Conservation (phyloP, 2,888 invertebrate species). For the Conomelus anceps region DNA sequence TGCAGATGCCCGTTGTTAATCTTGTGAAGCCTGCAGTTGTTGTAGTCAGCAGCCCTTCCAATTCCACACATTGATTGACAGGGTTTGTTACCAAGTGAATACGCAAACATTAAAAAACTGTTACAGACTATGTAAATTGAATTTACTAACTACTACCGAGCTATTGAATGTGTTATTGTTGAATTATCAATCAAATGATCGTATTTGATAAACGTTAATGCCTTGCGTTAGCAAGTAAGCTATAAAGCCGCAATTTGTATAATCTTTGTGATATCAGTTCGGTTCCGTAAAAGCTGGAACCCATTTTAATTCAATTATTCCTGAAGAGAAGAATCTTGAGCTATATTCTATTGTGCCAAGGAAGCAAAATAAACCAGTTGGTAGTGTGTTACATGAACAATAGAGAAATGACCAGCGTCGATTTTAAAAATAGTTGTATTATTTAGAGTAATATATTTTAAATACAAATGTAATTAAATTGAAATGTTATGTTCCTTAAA, state of each 20-base stretch:
- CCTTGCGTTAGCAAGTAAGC: neutral
- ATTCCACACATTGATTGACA: slow-evolving; percentile 2
- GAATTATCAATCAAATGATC: neutral
- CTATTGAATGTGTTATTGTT: neutral
- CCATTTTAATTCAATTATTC: neutral
- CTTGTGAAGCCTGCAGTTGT: slow-evolving; percentile 26
- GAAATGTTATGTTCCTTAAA: too few relatives aligned
- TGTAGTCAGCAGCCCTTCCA: slow-evolving; percentile 17
- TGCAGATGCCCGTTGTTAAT: neutral
- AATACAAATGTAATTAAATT: too few relatives aligned
- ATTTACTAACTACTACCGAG: neutral
- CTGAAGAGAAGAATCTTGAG: neutral
- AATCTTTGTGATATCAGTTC: neutral
- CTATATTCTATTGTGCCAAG: neutral
- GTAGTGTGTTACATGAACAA: neutral
- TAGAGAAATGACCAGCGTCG: neutral
- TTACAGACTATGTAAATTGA: neutral
- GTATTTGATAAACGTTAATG: neutral
- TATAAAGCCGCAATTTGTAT: neutral
- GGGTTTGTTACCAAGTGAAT: neutral
- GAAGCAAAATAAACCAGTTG: neutral
- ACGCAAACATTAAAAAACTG: neutral
- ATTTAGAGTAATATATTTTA: too few relatives aligned
- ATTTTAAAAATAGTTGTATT: too few relatives aligned
- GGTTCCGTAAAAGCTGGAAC: neutral